Percentiles rank a stretch among this genome's conserved stretches.
phyloP scores from a whole-genome alignment of 2,113 vertebrate species.

The Sinocyclocheilus grahami region DNA sequence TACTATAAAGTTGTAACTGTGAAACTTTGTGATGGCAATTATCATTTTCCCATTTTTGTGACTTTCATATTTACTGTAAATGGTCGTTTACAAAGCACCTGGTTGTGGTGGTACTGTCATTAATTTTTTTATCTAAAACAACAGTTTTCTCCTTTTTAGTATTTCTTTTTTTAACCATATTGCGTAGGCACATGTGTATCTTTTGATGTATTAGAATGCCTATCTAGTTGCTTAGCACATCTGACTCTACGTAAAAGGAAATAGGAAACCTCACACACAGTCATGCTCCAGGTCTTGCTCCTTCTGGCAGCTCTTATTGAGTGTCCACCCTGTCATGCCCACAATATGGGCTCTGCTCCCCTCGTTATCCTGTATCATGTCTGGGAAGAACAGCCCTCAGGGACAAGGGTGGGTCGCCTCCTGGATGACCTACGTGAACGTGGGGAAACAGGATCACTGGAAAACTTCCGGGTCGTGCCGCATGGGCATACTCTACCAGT shows the following conservation, averaged over 20 bases:
- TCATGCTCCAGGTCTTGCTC: slow-evolving; percentile 69
- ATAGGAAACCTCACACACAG: slow-evolving; percentile 48
- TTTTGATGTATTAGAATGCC: slow-evolving; percentile 40
- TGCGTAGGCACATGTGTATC: neutral
- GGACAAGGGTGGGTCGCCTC: slow-evolving; percentile 83
- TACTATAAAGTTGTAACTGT: neutral
- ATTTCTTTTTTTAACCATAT: neutral
- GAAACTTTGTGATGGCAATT: neutral
- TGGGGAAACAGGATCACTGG: slow-evolving; percentile 61
- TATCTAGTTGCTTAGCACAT: slow-evolving; percentile 42
- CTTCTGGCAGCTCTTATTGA: slow-evolving; percentile 58
- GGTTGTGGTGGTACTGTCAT: neutral
- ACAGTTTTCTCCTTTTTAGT: neutral
- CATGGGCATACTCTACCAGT: slow-evolving; percentile 79
- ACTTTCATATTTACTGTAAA: neutral
- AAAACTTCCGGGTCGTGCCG: slow-evolving; percentile 85
- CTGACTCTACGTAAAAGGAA: slow-evolving; percentile 4
- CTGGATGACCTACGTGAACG: slow-evolving; percentile 76
- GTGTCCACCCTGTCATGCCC: slow-evolving; percentile 34
- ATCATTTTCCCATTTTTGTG: neutral
- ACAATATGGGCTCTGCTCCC: slow-evolving; percentile 55
- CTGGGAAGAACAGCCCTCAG: slow-evolving; percentile 82
- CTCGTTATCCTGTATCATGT: slow-evolving; percentile 78
- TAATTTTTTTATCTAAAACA: neutral
- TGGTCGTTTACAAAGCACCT: neutral